phyloP scores from a whole-genome alignment of 2,888 invertebrate genomes.

The Calameuta filiformis region DNA sequence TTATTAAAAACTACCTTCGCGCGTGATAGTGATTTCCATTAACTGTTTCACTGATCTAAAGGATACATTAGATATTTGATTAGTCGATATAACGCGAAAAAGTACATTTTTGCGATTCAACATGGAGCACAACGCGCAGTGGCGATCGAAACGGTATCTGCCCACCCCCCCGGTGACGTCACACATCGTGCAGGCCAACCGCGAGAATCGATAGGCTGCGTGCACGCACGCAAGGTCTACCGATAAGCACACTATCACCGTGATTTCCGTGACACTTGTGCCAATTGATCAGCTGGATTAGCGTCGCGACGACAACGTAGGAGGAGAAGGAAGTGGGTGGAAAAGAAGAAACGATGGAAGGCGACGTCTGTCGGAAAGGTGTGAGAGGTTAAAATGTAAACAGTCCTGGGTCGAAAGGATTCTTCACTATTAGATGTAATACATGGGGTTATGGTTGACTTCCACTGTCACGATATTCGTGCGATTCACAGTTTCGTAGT shows the following conservation, averaged over 20 bases:
- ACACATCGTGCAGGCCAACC: constrained; percentile 27
- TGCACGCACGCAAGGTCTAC: constrained; percentile 48
- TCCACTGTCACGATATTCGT: neutral
- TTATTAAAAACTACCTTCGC: neutral
- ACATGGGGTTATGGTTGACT: neutral
- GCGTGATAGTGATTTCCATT: neutral
- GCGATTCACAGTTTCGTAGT: neutral
- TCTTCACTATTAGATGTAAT: neutral
- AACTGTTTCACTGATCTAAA: neutral
- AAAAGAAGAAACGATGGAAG: neutral
- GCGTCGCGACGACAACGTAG: constrained; percentile 1
- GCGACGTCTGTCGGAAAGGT: neutral
- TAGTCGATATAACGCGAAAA: neutral
- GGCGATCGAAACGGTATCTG: constrained; percentile 35
- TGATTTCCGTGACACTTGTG: constrained; percentile 4
- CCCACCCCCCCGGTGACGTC: constrained; percentile 33
- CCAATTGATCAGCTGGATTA: constrained; percentile 4
- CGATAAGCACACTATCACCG: constrained; percentile 23
- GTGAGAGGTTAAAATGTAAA: neutral
- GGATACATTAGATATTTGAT: neutral
- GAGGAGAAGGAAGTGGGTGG: neutral
- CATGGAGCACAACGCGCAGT: constrained; percentile 18
- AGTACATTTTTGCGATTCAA: neutral
- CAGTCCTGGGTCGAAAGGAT: neutral
- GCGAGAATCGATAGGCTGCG: constrained; percentile 62